Evolutionary conservation across 2,797 vertebrate species (phyloP), one percentile per base, ranked within the genome.

Genomic region (Mormyrus proboscirostris): DNA sequence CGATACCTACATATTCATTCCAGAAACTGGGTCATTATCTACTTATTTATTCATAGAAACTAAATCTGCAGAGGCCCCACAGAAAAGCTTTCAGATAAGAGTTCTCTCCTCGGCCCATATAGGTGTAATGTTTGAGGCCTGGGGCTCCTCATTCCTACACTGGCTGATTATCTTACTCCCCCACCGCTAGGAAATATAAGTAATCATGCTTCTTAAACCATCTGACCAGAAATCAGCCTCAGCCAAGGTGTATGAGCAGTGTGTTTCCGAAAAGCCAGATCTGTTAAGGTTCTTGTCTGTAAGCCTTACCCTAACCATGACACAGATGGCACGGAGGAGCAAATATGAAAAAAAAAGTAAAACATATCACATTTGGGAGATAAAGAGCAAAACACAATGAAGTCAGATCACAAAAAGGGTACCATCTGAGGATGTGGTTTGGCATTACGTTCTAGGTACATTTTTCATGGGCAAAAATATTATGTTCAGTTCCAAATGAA

Each of bases 21-120:
- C 38, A 44, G 73, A 79, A 79, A 79, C 73, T 38, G 73, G 38
- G 73, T 41, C 38, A 6, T 79, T 79, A 79, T 79, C 73, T 79
- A 79, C 38, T 79, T 79, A 79, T 79, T 44, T 79, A 79, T 79
- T 79, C 73, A 79, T 79, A 44, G 73, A 44, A 79, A 79, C 73
- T 44, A 79, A 79, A 79, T 79, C 73, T 79, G 73, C 73, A 44
- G 33, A 41, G 33, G 33, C 14, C 44, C 33, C 38, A 41, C 4
- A 79, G 73, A 79, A 79, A 79, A 16, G 73, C 73, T 44, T 79
- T 14, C 29, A 33, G 65, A 69, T 69, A 69, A 69, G 65, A 33
- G 65, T 69, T 69, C 38, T 44, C 73, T 79, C 73, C 38, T 44
- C 16, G 16, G 38, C n/a, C 38, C 73, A 79, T 41, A 16, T 41